Conservation (phyloP, 2,888 invertebrate species). For the Lypha dubia region DNA sequence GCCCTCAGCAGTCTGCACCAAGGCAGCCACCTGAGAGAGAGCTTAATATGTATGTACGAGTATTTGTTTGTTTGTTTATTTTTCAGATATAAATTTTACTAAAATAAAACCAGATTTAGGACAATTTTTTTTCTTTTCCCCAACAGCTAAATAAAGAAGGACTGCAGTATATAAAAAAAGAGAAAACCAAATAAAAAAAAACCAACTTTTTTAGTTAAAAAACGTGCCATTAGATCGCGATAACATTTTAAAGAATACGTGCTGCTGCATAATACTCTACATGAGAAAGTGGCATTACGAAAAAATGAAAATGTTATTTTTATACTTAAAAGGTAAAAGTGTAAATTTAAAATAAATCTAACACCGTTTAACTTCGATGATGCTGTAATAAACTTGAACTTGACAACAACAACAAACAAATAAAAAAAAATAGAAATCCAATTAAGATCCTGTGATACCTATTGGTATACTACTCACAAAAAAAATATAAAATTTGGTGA, state of each 20-base stretch:
- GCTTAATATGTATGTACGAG: too few relatives aligned
- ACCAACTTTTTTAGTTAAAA: slow-evolving; percentile 55
- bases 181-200: slow-evolving; percentile 24
- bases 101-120: slow-evolving; percentile 59
- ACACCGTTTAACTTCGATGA: slow-evolving; percentile 16
- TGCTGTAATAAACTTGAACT: slow-evolving; percentile 45
- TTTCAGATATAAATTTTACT: slow-evolving; percentile 51
- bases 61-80: slow-evolving; percentile 20
- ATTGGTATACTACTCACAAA: too few relatives aligned
- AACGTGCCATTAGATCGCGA: slow-evolving; percentile 75
- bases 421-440: neutral
- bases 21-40: slow-evolving; percentile 69
- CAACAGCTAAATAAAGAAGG: slow-evolving; percentile 32
- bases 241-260: slow-evolving; percentile 78
- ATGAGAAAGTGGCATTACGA: slow-evolving; percentile 48
- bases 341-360: slow-evolving; percentile 11
- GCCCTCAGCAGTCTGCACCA: slow-evolving; percentile 28
- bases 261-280: slow-evolving; percentile 60
- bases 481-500: too few relatives aligned
- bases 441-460: too few relatives aligned
- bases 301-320: neutral
- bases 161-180: slow-evolving; percentile 9
- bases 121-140: neutral
- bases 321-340: neutral
- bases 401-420: too few relatives aligned